Evolutionary conservation across 2,888 invertebrate genomes (phyloP), one percentile per base, ranked within the genome.

Genomic region (Podotricha telesiphe): DNA sequence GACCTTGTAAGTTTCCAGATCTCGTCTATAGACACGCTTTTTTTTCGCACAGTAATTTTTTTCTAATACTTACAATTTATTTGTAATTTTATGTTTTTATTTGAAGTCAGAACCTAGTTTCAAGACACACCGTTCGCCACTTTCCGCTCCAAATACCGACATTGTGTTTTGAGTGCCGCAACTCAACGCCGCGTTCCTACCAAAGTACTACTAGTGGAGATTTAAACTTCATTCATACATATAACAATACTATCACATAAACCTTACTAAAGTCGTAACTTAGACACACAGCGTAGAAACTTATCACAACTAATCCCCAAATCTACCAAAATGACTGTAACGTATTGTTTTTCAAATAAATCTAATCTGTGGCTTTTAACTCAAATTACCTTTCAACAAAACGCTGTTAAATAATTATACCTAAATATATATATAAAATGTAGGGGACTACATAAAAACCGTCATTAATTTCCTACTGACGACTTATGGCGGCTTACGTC

Each of bases 341-440:
- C 69, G 70, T 75, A 78, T 77, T 80, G 78, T 82, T 80, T 78
- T 74, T 76, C 76, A 80, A 83, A 86, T 90, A 90, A 89, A 89
- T 89, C 83, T 80, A 80, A 80, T 55, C 75, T 79, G 75, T 78
- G 74, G 77, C 77, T 80, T 79, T 82, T 83, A 82, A 83, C 84
- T 84, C 86, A 86, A 87, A 91, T 89, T 87, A 86, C 82, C 86
- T 88, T 88, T 88, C 91, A 90, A 92, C 92, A 87, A 86, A 88
- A 88, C 82, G 82, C 85, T 83, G 80, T 78, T 78, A 80, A 82
- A 86, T 91, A 89, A 91, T 91, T 91, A 90, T 82, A 78, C 77
- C 76, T 68, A 82, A 86, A 92, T 91, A 89, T 92, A 92, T 92
- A 83, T 82, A 80, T 8, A 37, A 37, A 85, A 59, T 71, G 73